These are phyloP conservation scores for Drosophila borborema DNA, from an alignment of 2,888 invertebrate species.

Conservation along the genomic window DNA sequence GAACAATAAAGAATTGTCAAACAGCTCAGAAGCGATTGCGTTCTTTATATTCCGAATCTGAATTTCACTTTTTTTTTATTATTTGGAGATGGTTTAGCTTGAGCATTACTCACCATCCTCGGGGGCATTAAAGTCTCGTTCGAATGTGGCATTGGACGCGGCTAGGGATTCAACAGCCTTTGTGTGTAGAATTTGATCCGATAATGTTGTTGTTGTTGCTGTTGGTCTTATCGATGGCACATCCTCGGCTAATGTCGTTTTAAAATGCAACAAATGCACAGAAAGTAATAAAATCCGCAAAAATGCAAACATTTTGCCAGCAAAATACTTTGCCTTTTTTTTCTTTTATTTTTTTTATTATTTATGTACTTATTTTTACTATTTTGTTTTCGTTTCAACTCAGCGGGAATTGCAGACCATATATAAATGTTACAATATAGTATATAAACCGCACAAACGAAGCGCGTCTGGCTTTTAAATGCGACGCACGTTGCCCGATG, in stretches of 20 bases:
- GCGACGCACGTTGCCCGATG: constrained; percentile 72
- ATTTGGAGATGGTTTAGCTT: constrained; percentile 1
- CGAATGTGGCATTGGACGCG: constrained; percentile 46
- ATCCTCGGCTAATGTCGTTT: constrained; percentile 57
- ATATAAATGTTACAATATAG: constrained; percentile 55
- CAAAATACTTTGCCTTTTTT: constrained; percentile 29
- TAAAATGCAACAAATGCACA: constrained; percentile 79
- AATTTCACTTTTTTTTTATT: constrained; percentile 44
- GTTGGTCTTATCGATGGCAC: constrained; percentile 45
- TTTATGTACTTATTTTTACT: constrained; percentile 34
- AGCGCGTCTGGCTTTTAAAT: constrained; percentile 61
- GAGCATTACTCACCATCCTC: constrained; percentile 54
- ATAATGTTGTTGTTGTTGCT: constrained; percentile 32
- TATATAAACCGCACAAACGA: constrained; percentile 55
- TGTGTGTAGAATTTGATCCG: constrained; percentile 42
- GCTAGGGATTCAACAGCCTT: constrained; percentile 27
- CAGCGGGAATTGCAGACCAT: constrained; percentile 63
- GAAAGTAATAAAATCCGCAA: constrained; percentile 71
- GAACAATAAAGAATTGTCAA: neutral
- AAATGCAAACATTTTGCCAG: constrained; percentile 70
- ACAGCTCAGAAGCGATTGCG: constrained; percentile 29
- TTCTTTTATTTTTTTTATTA: neutral
- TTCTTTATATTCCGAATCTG: constrained; percentile 46
- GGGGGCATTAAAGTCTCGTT: constrained; percentile 9
- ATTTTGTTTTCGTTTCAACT: constrained; percentile 70